Evolutionary conservation across 2,113 vertebrate genomes (phyloP).

Genomic region (Lampris megalopsis): DNA sequence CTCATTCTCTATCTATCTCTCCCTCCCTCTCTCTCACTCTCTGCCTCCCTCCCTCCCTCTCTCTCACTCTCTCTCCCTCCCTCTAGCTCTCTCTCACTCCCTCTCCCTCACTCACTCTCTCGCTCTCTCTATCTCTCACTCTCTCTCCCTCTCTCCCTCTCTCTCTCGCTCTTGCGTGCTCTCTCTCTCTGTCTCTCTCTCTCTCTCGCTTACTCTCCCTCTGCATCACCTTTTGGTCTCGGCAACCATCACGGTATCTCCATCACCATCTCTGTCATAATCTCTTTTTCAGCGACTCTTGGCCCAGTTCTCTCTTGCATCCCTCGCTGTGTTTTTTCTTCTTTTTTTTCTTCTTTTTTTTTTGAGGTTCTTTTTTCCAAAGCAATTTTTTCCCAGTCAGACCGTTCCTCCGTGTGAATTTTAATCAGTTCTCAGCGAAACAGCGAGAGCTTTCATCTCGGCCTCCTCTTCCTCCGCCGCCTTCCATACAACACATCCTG

Average conservation of each 20-base stretch:
- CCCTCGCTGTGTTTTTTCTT: conserved; percentile 27
- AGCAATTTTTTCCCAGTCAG: background rate
- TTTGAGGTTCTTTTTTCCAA: conserved; percentile 48
- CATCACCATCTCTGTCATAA: background rate
- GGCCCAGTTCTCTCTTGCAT: background rate
- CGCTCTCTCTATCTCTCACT: too few species aligned
- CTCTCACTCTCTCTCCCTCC: too few species aligned
- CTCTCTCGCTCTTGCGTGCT: background rate
- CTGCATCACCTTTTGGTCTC: too few species aligned
- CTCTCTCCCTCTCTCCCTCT: too few species aligned
- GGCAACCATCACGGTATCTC: background rate
- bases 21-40: too few species aligned
- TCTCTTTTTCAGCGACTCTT: background rate
- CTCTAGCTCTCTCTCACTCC: too few species aligned
- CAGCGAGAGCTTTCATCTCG: conserved; percentile 56
- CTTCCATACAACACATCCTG: conserved; percentile 40
- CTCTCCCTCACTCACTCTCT: too few species aligned
- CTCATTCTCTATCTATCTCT: too few species aligned
- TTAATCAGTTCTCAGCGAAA: conserved; percentile 54
- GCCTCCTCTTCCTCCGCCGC: conserved; percentile 9
- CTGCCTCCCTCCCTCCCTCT: too few species aligned
- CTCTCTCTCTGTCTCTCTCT: background rate
- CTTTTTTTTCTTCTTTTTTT: conserved; percentile 31
- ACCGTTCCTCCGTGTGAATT: conserved; percentile 40
- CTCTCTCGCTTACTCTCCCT: background rate